Percentiles rank a stretch among this genome's conserved stretches.
Conservation (phyloP, 2,797 vertebrate species). For the Cynodonichthys magdalenae region DNA sequence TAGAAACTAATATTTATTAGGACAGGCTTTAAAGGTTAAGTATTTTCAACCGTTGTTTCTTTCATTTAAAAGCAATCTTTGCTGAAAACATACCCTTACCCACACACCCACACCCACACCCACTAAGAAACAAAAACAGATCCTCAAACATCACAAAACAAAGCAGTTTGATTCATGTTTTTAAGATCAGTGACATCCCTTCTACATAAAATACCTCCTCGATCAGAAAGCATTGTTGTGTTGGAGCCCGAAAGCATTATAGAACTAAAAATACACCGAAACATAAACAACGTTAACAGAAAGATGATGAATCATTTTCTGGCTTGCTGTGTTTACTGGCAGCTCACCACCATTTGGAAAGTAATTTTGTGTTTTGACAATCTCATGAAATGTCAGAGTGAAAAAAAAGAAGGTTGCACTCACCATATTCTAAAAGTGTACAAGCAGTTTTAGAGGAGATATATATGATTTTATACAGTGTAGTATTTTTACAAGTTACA, state of each 20-base stretch:
- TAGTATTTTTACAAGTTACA: too few relatives aligned
- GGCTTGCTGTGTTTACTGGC: constrained; percentile 21
- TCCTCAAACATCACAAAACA: not conserved
- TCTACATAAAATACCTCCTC: constrained; percentile 27
- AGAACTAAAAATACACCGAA: constrained; percentile 42
- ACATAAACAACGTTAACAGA: constrained; percentile 29
- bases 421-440: not conserved
- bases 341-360: constrained; percentile 36
- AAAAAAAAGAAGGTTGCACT: constrained; percentile 30
- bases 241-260: constrained; percentile 17
- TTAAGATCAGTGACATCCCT: constrained; percentile 25
- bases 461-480: too few relatives aligned
- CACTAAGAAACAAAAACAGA: not conserved
- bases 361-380: constrained; percentile 34
- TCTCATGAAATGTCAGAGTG: constrained; percentile 29
- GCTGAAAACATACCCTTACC: not conserved
- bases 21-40: not conserved
- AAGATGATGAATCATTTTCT: constrained; percentile 42
- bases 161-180: constrained; percentile 7
- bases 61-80: not conserved
- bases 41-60: not conserved
- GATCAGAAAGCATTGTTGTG: constrained; percentile 14
- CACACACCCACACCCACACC: too few relatives aligned
- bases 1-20: not conserved
- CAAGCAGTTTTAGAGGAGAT: too few relatives aligned